Evolutionary conservation across 1,140 invertebrate genomes (phyloP).

Genomic region (Coenobita brevimanus): DNA sequence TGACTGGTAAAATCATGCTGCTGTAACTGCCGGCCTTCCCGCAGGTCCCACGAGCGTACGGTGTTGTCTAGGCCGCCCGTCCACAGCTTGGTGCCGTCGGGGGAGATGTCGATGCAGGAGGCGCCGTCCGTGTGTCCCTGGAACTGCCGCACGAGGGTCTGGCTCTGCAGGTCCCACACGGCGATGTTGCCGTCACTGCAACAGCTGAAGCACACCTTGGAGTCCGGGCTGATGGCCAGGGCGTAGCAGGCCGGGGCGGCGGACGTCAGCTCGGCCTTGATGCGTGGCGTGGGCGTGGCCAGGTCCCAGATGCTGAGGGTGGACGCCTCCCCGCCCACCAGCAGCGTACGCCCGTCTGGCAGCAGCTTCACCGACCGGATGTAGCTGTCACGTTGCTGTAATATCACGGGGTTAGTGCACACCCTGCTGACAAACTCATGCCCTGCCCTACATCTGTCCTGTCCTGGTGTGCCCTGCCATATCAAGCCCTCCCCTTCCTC

Average conservation of each 20-base stretch:
- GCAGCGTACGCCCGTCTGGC: slow-evolving; percentile 95
- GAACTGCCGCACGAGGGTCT: slow-evolving; percentile 94
- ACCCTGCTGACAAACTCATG: no score
- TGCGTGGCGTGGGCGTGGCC: slow-evolving; percentile 76
- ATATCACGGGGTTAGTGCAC: slow-evolving; percentile 67
- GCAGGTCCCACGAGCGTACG: slow-evolving; percentile 96
- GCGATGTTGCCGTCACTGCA: slow-evolving; percentile 97
- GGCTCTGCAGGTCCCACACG: slow-evolving; percentile 96
- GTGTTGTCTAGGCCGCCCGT: slow-evolving; percentile 98
- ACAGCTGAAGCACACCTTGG: slow-evolving; percentile 96
- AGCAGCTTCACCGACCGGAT: slow-evolving; percentile 97
- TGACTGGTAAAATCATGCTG: slow-evolving; percentile 97
- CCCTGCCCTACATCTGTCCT: no score
- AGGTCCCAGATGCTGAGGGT: slow-evolving; percentile 98
- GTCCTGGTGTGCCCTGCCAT: no score
- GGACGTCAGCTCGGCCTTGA: slow-evolving; percentile 93
- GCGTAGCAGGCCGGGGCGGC: slow-evolving; percentile 98
- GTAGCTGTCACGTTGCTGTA: slow-evolving; percentile 94
- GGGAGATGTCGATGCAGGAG: slow-evolving; percentile 97
- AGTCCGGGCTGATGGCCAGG: slow-evolving; percentile 95
- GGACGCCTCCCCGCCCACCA: slow-evolving; percentile 97
- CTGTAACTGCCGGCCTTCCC: slow-evolving; percentile 93
- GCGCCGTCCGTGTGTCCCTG: slow-evolving; percentile 98
- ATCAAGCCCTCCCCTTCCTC: no score
- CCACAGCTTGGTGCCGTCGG: slow-evolving; percentile 96